Percentiles rank a stretch among this genome's conserved stretches.
Evolutionary conservation across 2,888 invertebrate species (phyloP).

Genomic region (Busseola fusca): DNA sequence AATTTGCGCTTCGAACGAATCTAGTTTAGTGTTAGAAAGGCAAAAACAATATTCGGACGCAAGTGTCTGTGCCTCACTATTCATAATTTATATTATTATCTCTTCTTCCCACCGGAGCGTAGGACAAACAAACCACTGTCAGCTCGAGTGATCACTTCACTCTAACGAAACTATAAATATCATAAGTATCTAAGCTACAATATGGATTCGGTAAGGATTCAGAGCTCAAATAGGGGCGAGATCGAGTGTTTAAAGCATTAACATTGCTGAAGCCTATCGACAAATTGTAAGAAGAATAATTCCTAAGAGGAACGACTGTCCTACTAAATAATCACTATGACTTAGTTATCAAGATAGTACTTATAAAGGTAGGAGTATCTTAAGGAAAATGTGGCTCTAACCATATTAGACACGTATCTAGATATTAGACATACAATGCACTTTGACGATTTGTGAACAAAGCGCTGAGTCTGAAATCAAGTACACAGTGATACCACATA

Average conservation of each 20-base stretch:
- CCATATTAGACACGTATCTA: slow-evolving; percentile 73
- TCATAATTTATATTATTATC: slow-evolving; percentile 52
- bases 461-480: slow-evolving; percentile 55
- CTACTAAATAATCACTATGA: slow-evolving; percentile 82
- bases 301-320: slow-evolving; percentile 73
- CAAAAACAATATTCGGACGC: slow-evolving; percentile 78
- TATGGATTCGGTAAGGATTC: slow-evolving; percentile 70
- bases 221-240: slow-evolving; percentile 79
- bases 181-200: slow-evolving; percentile 69
- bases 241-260: slow-evolving; percentile 82
- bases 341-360: slow-evolving; percentile 83
- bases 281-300: slow-evolving; percentile 74
- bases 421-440: slow-evolving; percentile 60
- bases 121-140: slow-evolving; percentile 35
- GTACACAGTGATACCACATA: slow-evolving; percentile 55
- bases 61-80: slow-evolving; percentile 75
- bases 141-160: slow-evolving; percentile 49
- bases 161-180: slow-evolving; percentile 57
- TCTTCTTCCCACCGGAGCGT: slow-evolving; percentile 30
- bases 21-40: slow-evolving; percentile 67
- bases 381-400: slow-evolving; percentile 72
- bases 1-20: slow-evolving; percentile 77
- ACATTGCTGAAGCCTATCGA: slow-evolving; percentile 75
- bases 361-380: slow-evolving; percentile 78
- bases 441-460: slow-evolving; percentile 55